Conservation (phyloP, 2,797 vertebrate species). For the Lepilemur septentrionalis region DNA sequence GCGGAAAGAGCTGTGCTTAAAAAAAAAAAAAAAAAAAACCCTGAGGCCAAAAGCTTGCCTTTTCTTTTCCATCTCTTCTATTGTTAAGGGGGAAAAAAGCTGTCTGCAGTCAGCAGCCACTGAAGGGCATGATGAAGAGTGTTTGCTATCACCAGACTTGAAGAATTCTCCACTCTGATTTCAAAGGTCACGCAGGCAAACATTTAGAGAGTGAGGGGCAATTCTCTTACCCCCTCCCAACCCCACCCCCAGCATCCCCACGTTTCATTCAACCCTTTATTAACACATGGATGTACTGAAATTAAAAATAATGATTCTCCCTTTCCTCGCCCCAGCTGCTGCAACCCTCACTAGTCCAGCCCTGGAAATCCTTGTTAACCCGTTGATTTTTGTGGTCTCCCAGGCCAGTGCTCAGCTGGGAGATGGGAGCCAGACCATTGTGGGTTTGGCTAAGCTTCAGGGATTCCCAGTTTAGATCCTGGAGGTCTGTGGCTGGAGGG, state of each 20-base stretch:
- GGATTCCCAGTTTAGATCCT: background rate
- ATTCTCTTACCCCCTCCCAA: conserved; percentile 4
- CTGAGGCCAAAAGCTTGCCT: conserved; percentile 84
- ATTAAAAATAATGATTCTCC: conserved; percentile 84
- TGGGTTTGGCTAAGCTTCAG: background rate
- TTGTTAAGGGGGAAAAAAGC: conserved; percentile 80
- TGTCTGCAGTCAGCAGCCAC: conserved; percentile 77
- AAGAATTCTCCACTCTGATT: conserved; percentile 76
- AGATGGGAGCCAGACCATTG: background rate
- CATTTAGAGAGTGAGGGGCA: conserved; percentile 47
- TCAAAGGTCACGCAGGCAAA: conserved; percentile 59
- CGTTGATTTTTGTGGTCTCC: conserved; percentile 74
- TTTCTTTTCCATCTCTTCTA: conserved; percentile 85
- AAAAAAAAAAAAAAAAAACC: conserved; percentile 68
- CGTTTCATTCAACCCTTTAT: conserved; percentile 55
- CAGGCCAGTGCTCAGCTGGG: background rate
- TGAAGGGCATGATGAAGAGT: conserved; percentile 76
- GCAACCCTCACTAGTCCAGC: conserved; percentile 51
- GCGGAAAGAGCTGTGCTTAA: conserved; percentile 81
- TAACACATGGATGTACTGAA: conserved; percentile 81
- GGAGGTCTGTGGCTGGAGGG: background rate
- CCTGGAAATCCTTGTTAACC: conserved; percentile 75
- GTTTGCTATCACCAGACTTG: conserved; percentile 81
- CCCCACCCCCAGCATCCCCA: background rate
- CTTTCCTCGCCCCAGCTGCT: conserved; percentile 71